Percentiles rank a stretch among this genome's conserved stretches.
Conservation (phyloP, 2,113 vertebrate genomes). For the Suncus etruscus region DNA sequence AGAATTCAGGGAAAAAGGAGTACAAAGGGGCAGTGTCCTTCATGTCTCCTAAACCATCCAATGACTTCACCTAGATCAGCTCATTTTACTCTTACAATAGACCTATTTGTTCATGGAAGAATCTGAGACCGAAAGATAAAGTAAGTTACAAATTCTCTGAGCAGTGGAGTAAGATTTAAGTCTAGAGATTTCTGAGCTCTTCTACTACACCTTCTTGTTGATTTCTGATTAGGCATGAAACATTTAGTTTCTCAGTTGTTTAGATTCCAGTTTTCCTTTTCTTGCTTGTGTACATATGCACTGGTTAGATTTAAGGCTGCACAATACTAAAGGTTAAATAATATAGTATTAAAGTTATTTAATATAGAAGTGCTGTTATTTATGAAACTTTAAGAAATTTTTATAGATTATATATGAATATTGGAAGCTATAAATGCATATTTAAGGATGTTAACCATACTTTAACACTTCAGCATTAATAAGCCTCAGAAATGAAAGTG, state of each 20-base stretch:
- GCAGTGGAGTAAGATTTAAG: neutral
- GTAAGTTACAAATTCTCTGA: neutral
- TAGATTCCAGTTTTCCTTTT: too few species aligned
- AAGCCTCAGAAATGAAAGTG: conserved; percentile 1
- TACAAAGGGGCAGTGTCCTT: neutral
- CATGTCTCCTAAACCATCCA: neutral
- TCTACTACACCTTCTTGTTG: too few species aligned
- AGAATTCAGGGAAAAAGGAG: neutral
- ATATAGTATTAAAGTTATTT: too few species aligned
- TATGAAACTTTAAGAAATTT: too few species aligned
- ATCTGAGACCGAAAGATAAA: neutral
- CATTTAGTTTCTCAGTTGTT: too few species aligned
- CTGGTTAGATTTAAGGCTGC: too few species aligned
- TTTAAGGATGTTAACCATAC: too few species aligned
- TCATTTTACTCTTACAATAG: neutral
- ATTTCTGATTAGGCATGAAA: neutral
- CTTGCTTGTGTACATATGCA: neutral
- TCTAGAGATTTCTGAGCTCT: neutral
- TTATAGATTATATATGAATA: too few species aligned
- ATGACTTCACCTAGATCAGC: neutral
- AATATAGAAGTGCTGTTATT: too few species aligned
- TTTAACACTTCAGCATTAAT: neutral
- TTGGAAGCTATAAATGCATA: too few species aligned
- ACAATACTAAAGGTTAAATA: too few species aligned
- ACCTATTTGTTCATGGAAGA: neutral